Conservation (phyloP, 1,140 invertebrate genomes). For the Microplitis mediator region DNA sequence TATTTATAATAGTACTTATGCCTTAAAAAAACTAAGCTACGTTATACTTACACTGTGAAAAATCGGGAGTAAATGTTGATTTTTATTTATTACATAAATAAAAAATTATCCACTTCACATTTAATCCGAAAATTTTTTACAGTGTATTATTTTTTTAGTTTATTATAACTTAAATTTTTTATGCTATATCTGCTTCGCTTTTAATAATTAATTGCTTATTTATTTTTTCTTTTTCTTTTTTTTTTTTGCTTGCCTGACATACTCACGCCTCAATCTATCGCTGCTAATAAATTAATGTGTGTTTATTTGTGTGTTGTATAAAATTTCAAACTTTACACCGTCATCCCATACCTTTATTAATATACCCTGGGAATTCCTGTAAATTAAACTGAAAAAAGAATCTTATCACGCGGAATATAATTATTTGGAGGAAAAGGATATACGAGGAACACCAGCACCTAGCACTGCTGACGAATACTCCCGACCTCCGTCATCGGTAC, state of each 20-base stretch:
- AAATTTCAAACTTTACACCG: background rate
- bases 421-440: slow-evolving; percentile 32
- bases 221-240: slow-evolving; percentile 47
- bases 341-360: slow-evolving; percentile 10
- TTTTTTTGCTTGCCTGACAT: slow-evolving; percentile 40
- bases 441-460: background rate
- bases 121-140: no score
- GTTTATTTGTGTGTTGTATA: slow-evolving; percentile 26
- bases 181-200: slow-evolving; percentile 42
- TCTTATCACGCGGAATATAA: slow-evolving; percentile 20
- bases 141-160: no score
- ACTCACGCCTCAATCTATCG: slow-evolving; percentile 43
- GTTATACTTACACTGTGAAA: no score
- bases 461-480: slow-evolving; percentile 7
- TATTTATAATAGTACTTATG: no score
- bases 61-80: no score
- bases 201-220: slow-evolving; percentile 52
- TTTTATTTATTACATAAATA: no score
- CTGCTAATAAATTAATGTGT: slow-evolving; percentile 35
- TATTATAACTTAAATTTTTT: background rate
- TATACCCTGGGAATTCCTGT: background rate
- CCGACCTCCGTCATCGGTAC: slow-evolving; percentile 35
- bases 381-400: slow-evolving; percentile 11
- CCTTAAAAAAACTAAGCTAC: no score
- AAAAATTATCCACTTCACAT: no score